Base-by-base conservation (phyloP, 2,113 vertebrate species). In the Acanthochromis polyacanthus region DNA sequence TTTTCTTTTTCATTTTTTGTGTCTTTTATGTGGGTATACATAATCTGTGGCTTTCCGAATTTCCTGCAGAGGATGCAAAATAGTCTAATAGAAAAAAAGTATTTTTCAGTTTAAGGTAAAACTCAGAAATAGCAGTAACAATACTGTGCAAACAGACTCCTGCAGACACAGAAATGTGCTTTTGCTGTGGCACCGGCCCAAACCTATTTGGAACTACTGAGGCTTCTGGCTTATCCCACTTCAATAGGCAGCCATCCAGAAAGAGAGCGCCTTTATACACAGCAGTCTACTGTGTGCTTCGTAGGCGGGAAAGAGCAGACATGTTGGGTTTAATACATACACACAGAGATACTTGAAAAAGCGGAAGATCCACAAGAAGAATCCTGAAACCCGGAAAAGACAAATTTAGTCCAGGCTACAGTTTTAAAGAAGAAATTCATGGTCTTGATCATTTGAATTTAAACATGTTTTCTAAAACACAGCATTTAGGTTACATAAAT, bases 211-310 rank as follows among this genome's bases (percentile, higher is more conserved):
- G 70, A 83, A 79, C 82, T 69, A 72, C 76, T 78, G 74, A 82
- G 58, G 75, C 70, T 80, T 63, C 74, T 81, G 75, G 71, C 79
- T 91, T 72, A 83, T 88, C 74, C 89, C 83, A 83, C 87, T 89
- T 89, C 84, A 88, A 78, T 74, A 81, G 71, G 75, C 89, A 91
- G 38, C 57, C 62, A 78, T 85, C 86, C 88, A 91, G 74, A 88
- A 75, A 81, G 81, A 71, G 55, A 70, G 46, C 6, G 30, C 60
- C 78, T 82, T 66, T 58, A 66, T 53, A 59, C 45, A 75, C 71
- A 65, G 78, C 71, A 74, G 81, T 77, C 71, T 25, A 38, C 81
- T 71, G 67, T 69, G 52, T 51, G 71, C 63, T 75, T 58, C 23
- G 72, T 84, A 67, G 85, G 81, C 3, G 25, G 56, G 20, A 71